Evolutionary conservation across 2,113 vertebrate genomes (phyloP), one percentile per base, ranked within the genome.

Genomic region (Mirza zaza): DNA sequence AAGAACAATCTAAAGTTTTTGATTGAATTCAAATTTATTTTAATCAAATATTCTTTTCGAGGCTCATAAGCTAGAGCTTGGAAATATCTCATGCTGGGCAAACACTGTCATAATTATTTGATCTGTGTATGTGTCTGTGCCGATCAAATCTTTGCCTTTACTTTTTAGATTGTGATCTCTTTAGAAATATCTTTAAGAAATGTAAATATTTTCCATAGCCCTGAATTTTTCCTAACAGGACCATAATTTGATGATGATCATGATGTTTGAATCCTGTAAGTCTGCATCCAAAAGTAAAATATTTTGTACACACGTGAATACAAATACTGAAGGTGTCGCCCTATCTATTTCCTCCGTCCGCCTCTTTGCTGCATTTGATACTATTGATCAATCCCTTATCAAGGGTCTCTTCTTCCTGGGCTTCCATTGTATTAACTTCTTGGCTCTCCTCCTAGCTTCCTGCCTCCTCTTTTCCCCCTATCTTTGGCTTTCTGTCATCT

Each of bases 21-120:
- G 36, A 27, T 89, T 87, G 57, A 87, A 63, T 77, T 95, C 18
- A 77, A 67, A 65, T 90, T 91, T 92, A 48, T 73, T 48, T 96
- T 93, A 57, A 57, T 84, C 82, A 90, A 76, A 82, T 89, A 75
- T 42, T 87, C 36, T 91, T 85, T 90, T 32, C 84, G 42, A 71
- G 42, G 15, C 36, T 87, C 29, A n/a, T 57, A 79, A 91, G 4
- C 9, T 23, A 25, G 87, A 59, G 76, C 45, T 67, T 59, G 80
- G 32, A 79, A 70, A 73, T 55, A 80, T 15, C 48, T 73, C 2
- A 3, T 76, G 39, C 59, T 89, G 18, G 42, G n/a, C 25, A 55
- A 67, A 95, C 34, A 42, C 13, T 39, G 5, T 91, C 83, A n/a
- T 65, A 76, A 92, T 65, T 36, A 65, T 91, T 92, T n/a, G 32